Conservation (phyloP, 2,797 vertebrate species). For the Monodelphis domestica region DNA sequence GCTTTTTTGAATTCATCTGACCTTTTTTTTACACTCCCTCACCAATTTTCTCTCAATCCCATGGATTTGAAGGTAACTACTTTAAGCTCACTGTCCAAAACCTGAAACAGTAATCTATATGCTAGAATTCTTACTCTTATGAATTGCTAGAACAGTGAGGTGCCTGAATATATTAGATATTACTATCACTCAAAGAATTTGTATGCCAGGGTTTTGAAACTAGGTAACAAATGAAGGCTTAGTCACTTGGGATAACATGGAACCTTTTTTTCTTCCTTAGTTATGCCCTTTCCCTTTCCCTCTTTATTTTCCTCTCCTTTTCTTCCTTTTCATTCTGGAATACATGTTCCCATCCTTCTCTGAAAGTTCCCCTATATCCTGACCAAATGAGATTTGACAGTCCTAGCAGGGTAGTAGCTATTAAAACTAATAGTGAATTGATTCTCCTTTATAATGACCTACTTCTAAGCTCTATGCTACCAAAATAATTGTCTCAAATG, state of each 20-base stretch:
- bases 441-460: background rate
- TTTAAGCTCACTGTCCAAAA: constrained; percentile 13
- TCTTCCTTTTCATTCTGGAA: background rate
- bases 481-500: background rate
- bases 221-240: constrained; percentile 18
- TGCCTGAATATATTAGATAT: constrained; percentile 67
- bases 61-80: constrained; percentile 24
- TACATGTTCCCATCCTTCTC: background rate
- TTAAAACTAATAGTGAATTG: background rate
- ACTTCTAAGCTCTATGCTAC: background rate
- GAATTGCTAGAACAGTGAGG: constrained; percentile 67
- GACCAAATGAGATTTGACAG: background rate
- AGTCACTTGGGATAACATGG: constrained; percentile 1
- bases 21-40: background rate
- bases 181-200: constrained; percentile 49
- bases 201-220: constrained; percentile 57
- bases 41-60: background rate
- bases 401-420: background rate
- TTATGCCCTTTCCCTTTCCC: background rate
- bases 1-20: constrained; percentile 13
- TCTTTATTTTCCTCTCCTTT: background rate
- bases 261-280: background rate
- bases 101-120: constrained; percentile 24
- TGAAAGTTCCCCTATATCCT: background rate
- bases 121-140: constrained; percentile 37